Base-by-base conservation (phyloP, 2,888 invertebrate species). In the Ethmia dodecea region DNA sequence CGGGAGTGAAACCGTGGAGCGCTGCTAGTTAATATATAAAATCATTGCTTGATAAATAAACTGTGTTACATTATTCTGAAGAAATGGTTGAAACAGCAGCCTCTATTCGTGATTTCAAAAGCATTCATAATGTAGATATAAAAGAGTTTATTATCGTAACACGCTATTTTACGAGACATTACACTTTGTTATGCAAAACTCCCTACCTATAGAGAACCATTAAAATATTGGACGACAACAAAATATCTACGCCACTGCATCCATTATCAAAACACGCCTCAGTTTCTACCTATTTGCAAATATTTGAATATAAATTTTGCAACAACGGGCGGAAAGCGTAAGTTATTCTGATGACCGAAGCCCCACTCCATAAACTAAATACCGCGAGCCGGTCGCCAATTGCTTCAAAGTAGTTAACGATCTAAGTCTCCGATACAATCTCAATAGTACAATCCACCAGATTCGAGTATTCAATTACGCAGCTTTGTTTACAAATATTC, bases 271-370 rank as follows among this genome's bases (percentile, higher is more conserved):
- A 52, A 57, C 60, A 60, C 59, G 55, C 65, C 65, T 66, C 64
- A 60, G 55, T 60, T 49, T 55, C 4, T 57, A 50, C 59, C 63
- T 53, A 63, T 65, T 69, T 62, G 56, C 65, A 69, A 73, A 69
- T 66, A 71, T 69, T 67, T 70, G 64, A 61, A 61, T 65, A 59
- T 55, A 59, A 68, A 62, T 64, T 69, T 63, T 57, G 59, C 68
- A 69, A 71, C 55, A 54, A 47, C 44, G 41, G 52, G 49, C 52
- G 52, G 55, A 54, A 60, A 57, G 50, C 44, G 16, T 16, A 56
- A 49, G 52, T 26, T 26, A 26, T 26, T 26, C 11, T 11, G 26
- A 26, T 56, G 54, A 56, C 56, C 56, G 41, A 38, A 40, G 43
- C 49, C 47, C 43, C 48, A 55, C 52, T 56, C 45, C 54, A 64